Evolutionary conservation across 1,140 invertebrate genomes (phyloP).

Genomic region (Odontomachus brunneus): DNA sequence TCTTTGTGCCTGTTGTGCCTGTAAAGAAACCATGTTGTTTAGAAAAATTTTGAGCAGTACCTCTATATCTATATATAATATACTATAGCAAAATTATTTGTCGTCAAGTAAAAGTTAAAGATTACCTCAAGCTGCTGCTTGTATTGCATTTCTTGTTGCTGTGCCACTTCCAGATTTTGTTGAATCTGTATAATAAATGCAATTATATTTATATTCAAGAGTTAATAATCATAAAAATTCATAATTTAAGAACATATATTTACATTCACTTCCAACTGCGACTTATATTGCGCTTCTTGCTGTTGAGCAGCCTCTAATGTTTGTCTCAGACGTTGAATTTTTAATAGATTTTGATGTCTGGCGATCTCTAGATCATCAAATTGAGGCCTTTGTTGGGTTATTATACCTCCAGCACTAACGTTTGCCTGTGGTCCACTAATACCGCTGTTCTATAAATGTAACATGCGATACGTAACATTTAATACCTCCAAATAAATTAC

Average conservation of each 20-base stretch:
- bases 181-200: constrained; percentile 86
- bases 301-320: constrained; percentile 91
- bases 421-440: constrained; percentile 78
- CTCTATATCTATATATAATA: no score
- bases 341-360: constrained; percentile 89
- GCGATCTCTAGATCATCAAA: constrained; percentile 87
- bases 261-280: constrained; percentile 88
- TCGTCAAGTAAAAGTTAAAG: constrained; percentile 60
- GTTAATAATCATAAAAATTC: background rate
- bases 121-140: constrained; percentile 90
- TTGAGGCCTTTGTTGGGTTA: constrained; percentile 84
- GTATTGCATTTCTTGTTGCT: constrained; percentile 92
- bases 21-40: constrained; percentile 15
- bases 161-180: constrained; percentile 90
- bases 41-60: background rate
- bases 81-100: constrained; percentile 21
- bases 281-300: constrained; percentile 91
- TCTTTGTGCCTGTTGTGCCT: constrained; percentile 84
- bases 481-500: constrained; percentile 23
- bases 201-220: background rate
- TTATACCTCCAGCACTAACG: constrained; percentile 78
- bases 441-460: constrained; percentile 62
- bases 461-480: constrained; percentile 18
- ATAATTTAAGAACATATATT: constrained; percentile 50
- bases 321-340: constrained; percentile 89